A percentile compares a stretch with the other conserved stretches of the same genome.
phyloP scores from a whole-genome alignment of 2,888 invertebrate species.

The Xestia c-nigrum region DNA sequence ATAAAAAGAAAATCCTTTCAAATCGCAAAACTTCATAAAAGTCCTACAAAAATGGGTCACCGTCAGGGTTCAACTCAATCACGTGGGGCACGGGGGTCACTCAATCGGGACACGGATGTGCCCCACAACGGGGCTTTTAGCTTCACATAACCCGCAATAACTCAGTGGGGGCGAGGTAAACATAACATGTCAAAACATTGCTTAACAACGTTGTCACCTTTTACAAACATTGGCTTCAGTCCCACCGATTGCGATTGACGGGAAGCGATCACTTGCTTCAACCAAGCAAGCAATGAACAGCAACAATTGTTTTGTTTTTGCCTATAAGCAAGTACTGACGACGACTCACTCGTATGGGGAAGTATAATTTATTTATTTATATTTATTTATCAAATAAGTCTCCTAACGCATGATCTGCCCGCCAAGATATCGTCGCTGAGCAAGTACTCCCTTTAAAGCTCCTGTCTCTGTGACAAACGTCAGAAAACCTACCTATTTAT shows the following conservation, averaged over 20 bases:
- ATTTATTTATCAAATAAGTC: too few species aligned
- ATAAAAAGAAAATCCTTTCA: constrained; percentile 2
- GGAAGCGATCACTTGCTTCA: not conserved
- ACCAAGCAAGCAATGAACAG: not conserved
- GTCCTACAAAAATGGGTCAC: constrained; percentile 11
- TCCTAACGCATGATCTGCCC: not conserved
- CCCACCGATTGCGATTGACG: not conserved
- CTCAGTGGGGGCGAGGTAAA: constrained; percentile 3
- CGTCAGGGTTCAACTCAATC: constrained; percentile 16
- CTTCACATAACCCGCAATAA: constrained; percentile 24
- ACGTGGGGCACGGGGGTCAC: constrained; percentile 15
- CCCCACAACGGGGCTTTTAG: constrained; percentile 25
- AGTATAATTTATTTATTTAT: too few species aligned
- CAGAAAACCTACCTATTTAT: too few species aligned
- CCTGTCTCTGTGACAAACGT: too few species aligned
- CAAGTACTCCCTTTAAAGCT: too few species aligned
- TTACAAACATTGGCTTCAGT: constrained; percentile 6
- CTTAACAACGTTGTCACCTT: constrained; percentile 45
- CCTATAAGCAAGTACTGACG: too few species aligned
- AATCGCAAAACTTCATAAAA: constrained; percentile 17
- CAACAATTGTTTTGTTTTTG: too few species aligned
- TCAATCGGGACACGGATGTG: constrained; percentile 11
- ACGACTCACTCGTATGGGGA: too few species aligned
- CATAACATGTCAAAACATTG: constrained; percentile 41
- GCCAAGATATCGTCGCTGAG: not conserved